Evolutionary conservation across 2,888 invertebrate species (phyloP).

Genomic region (Zaprionus obscuricornis): DNA sequence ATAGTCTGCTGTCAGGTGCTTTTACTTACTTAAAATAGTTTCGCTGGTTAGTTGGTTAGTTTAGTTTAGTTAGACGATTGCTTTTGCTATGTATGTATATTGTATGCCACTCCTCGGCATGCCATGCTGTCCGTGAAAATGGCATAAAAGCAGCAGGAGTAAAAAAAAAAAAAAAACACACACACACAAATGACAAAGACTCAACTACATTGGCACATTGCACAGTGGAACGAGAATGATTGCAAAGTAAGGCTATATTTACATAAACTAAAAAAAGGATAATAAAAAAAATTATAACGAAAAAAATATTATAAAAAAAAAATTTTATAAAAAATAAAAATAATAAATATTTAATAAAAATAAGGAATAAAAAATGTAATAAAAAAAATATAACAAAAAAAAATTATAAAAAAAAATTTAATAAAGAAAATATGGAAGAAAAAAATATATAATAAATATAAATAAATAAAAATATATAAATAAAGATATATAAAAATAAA

Average conservation of each 20-base stretch:
- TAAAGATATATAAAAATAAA: no score
- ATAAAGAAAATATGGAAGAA: no score
- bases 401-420: no score
- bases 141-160: constrained; percentile 61
- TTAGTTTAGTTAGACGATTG: constrained; percentile 39
- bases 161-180: no score
- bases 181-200: constrained; percentile 63
- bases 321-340: background rate
- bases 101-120: constrained; percentile 61
- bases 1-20: constrained; percentile 31
- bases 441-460: no score
- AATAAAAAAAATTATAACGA: background rate
- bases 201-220: constrained; percentile 20
- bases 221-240: constrained; percentile 42
- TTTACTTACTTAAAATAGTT: constrained; percentile 64
- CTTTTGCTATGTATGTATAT: no score
- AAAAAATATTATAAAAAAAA: background rate
- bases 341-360: no score
- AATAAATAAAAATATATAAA: no score
- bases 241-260: no score
- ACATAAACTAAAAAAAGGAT: background rate
- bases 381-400: no score
- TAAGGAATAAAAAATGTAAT: no score
- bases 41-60: constrained; percentile 30
- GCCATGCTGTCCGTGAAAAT: constrained; percentile 50